Evolutionary conservation across 2,113 vertebrate species (phyloP).

Genomic region (Xiphorhynchus elegans): DNA sequence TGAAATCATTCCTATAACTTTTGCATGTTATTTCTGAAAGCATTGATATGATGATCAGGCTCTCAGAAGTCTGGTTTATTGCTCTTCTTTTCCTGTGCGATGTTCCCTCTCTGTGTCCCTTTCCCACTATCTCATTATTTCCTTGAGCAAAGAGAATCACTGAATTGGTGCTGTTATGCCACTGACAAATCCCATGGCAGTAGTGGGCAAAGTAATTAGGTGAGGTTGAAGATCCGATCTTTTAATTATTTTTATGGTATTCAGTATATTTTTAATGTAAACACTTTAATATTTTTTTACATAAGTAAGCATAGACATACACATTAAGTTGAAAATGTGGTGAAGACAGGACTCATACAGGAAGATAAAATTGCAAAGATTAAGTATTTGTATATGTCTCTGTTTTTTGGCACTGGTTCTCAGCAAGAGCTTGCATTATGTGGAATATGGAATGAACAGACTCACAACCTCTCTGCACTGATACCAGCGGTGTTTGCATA

Average conservation of each 20-base stretch:
- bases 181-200: not conserved
- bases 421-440: not conserved
- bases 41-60: not conserved
- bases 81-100: not conserved
- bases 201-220: not conserved
- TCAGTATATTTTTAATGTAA: not conserved
- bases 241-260: not conserved
- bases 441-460: not conserved
- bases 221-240: not conserved
- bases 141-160: not conserved
- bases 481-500: not conserved
- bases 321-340: not conserved
- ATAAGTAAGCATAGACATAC: not conserved
- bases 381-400: not conserved
- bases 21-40: not conserved
- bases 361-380: not conserved
- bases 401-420: not conserved
- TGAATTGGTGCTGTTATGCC: not conserved
- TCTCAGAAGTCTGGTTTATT: not conserved
- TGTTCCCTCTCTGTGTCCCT: rapidly evolving
- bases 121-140: not conserved
- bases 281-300: not conserved
- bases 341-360: not conserved
- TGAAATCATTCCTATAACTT: not conserved
- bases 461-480: not conserved